A percentile compares a stretch with the other conserved stretches of the same genome.
These are phyloP conservation scores for Acyrthosiphon pisum DNA, from an alignment of 1,140 invertebrate species.

Conservation along the genomic window DNA sequence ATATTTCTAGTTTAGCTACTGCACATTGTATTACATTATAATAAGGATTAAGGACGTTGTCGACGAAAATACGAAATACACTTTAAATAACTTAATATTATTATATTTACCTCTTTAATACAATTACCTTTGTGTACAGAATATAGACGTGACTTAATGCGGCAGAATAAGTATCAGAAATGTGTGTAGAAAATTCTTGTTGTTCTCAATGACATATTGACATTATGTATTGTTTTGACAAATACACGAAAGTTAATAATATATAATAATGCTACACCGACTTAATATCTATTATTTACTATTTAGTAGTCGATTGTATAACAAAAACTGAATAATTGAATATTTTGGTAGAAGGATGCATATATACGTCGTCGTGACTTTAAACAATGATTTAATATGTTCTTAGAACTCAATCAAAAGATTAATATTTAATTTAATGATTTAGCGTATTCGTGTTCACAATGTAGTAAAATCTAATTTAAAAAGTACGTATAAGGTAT, in stretches of 20 bases:
- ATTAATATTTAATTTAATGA: slow-evolving; percentile 20
- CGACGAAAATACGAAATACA: neutral
- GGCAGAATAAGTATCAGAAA: neutral
- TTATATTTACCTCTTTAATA: neutral
- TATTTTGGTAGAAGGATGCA: neutral
- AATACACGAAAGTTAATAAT: neutral
- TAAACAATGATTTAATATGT: slow-evolving; percentile 3
- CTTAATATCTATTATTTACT: neutral
- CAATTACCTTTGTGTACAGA: neutral
- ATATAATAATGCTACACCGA: neutral
- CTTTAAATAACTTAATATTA: slow-evolving; percentile 11
- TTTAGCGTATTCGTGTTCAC: neutral
- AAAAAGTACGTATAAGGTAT: neutral
- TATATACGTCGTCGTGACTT: neutral
- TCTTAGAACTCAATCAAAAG: neutral
- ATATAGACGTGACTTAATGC: neutral
- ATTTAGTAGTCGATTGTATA: neutral
- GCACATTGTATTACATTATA: neutral
- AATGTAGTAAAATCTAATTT: neutral
- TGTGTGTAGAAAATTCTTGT: neutral
- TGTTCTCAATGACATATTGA: neutral
- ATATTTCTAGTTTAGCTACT: slow-evolving; percentile 2
- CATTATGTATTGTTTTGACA: neutral
- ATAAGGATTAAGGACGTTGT: neutral
- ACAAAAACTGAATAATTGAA: neutral